Conservation (phyloP, 2,113 vertebrate species). For the Myrmecobius fasciatus region DNA sequence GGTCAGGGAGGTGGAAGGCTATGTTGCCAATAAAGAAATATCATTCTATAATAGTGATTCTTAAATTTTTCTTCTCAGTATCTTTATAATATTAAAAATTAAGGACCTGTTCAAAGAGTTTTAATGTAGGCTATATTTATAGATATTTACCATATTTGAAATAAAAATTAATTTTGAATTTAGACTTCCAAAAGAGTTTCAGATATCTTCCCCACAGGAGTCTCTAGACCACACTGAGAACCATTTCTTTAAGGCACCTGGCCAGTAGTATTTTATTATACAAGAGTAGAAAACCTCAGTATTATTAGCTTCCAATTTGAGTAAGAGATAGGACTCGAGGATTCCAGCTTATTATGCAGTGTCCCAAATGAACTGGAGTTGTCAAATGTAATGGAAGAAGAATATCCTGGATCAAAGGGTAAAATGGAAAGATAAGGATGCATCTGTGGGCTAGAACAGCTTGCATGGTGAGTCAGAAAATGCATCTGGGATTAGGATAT, state of each 20-base stretch:
- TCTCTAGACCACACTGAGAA: too few relatives aligned
- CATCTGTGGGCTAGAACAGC: constrained; percentile 12
- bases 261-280: not conserved
- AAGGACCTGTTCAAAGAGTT: too few relatives aligned
- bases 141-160: too few relatives aligned
- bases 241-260: not conserved
- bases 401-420: constrained; percentile 41
- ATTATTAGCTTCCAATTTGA: not conserved
- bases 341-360: constrained; percentile 4
- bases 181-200: too few relatives aligned
- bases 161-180: too few relatives aligned
- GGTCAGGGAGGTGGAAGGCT: not conserved
- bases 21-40: not conserved
- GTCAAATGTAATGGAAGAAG: constrained; percentile 21
- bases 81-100: too few relatives aligned
- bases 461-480: constrained; percentile 52
- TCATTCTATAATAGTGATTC: not conserved
- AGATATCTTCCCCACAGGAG: too few relatives aligned
- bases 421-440: constrained; percentile 39
- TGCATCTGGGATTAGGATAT: constrained; percentile 11
- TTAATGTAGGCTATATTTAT: too few relatives aligned
- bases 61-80: too few relatives aligned
- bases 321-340: not conserved
- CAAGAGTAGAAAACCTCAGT: not conserved
- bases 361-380: constrained; percentile 8